Conservation (phyloP, 2,888 invertebrate genomes). For the Epistrophella euchroma region DNA sequence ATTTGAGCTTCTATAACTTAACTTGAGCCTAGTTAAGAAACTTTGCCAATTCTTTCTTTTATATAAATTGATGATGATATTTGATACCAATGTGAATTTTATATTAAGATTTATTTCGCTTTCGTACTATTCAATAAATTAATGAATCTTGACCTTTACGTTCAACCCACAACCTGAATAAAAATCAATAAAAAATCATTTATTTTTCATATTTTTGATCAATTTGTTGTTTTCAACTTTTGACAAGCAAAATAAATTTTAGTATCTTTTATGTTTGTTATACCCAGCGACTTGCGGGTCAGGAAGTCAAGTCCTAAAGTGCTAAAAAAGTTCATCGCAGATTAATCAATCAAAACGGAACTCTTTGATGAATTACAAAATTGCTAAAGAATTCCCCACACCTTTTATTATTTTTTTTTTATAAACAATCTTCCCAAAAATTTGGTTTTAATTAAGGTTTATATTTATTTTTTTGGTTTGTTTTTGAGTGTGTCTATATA, state of each 20-base stretch:
- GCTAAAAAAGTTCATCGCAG: constrained; percentile 13
- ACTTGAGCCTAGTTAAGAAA: no score
- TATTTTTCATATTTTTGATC: constrained; percentile 5
- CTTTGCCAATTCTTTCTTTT: not conserved
- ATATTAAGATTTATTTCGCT: not conserved
- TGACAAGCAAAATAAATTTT: not conserved
- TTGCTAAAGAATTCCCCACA: constrained; percentile 2
- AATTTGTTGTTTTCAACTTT: constrained; percentile 9
- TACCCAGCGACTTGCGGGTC: not conserved
- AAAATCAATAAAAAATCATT: constrained; percentile 11
- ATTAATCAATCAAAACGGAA: constrained; percentile 28
- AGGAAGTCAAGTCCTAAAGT: constrained; percentile 17
- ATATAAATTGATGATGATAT: not conserved
- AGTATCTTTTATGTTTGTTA: not conserved
- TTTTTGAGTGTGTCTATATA: not conserved
- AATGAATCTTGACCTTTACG: not conserved
- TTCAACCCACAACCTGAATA: not conserved
- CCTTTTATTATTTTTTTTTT: not conserved
- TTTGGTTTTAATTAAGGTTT: constrained; percentile 17
- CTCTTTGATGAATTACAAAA: constrained; percentile 7
- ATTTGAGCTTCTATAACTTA: no score
- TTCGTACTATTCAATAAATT: not conserved
- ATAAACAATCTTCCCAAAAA: not conserved
- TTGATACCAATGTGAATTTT: constrained; percentile 8
- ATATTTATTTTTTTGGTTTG: not conserved